Evolutionary conservation across 2,113 vertebrate genomes (phyloP), one percentile per base, ranked within the genome.

Genomic region (Cyprinodon variegatus): DNA sequence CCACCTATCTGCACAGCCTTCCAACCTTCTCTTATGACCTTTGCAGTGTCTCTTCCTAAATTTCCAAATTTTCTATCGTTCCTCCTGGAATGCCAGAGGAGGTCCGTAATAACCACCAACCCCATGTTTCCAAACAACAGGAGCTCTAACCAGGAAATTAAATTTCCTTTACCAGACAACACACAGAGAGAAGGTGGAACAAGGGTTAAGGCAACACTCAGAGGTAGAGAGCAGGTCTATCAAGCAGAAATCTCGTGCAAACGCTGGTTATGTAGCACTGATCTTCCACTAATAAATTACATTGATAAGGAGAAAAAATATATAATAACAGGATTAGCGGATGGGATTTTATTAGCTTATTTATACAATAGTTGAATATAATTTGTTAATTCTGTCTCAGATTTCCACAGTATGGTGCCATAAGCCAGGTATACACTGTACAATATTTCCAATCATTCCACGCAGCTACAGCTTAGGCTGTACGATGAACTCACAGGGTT

Each of bases 111-210:
- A 36, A n/a, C 36, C 17, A 20, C 17, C 38, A 20, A 70, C 38
- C 46, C 74, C 36, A 46, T 61, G 22, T 2, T 29, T 39, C 60
- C 36, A 39, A 81, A 78, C 70, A 77, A 69, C 73, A 68, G 71
- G 53, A 65, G 43, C 50, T 48, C 78, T 50, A 53, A 70, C 81
- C 83, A 92, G 90, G 89, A 92, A 92, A 92, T 91, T 15, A 91
- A 88, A 84, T 15, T 14, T 40, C 68, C 82, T 37, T 81, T 57
- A 63, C 85, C 67, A 76, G 80, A 76, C 66, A 61, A 68, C 65
- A 75, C 50, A n/a, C 20, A 57, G 50, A 57, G n/a, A 15, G 66
- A 60, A 38, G 17, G 45, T 29, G 43, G 65, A 37, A 7, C 12
- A 1, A 15, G 22, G 22, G n/a, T 12, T 48, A 45, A 14, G 14